Base-by-base conservation (phyloP, 1,140 invertebrate species). In the Calosoma granatense region DNA sequence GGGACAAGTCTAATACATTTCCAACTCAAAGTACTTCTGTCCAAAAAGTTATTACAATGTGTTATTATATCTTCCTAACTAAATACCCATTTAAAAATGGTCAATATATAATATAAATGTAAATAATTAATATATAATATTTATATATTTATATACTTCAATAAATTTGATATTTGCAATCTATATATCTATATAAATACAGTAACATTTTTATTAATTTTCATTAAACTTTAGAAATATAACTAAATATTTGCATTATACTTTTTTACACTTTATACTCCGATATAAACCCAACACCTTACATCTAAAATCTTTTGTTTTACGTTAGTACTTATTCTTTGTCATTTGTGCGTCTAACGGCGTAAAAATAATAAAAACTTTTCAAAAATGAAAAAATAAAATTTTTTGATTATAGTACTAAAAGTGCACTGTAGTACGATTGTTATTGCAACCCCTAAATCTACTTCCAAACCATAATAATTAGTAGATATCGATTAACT, bases 361-460 rank as follows among this genome's bases (percentile, higher is more conserved):
- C 41, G 41, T 47, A 47, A 11, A 47, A 11, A 47, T 11, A 12
- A 11, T 47, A 11, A 4, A 47, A 47, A 47, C 3, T 47, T 47
- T 12, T 6, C 26, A 30, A 30, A 30, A 30, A 30, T 30, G 6
- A 30, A 30, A 30, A 4, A 6, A n/a, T n/a, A n/a, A n/a, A n/a
- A n/a, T 9, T n/a, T 36, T 36, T 36, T 36, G 26, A 36, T 47
- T 47, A 47, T 47, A 47, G 6, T 47, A 47, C 41, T 47, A 47
- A 11, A 17, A 12, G 41, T 47, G 41, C 41, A 17, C 41, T 47
- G 15, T 47, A 47, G 41, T 11, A 47, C 41, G 41, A 47, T 47
- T 47, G 41, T 47, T 47, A 47, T 47, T 47, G 41, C 41, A 47
- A 47, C 41, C 41, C 41, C 41, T 47, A 47, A 47, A 47, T 6